Evolutionary conservation across 2,113 vertebrate genomes (phyloP).

Genomic region (Sterna hirundo): DNA sequence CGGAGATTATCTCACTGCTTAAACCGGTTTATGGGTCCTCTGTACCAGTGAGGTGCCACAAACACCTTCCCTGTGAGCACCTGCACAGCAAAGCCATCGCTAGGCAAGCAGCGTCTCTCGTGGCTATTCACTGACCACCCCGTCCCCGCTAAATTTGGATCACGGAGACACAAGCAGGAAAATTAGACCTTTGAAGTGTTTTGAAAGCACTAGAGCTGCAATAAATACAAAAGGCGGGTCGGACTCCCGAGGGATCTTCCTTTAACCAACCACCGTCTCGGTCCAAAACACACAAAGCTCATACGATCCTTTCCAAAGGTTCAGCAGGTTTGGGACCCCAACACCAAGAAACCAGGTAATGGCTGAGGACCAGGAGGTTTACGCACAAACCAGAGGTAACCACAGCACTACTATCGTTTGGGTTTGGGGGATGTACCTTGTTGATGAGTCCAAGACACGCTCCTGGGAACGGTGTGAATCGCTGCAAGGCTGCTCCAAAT

Average conservation of each 20-base stretch:
- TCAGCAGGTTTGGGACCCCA: background rate
- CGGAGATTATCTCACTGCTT: background rate
- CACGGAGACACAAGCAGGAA: background rate
- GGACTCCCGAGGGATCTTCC: background rate
- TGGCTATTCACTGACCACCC: background rate
- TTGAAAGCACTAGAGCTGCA: background rate
- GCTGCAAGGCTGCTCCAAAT: background rate
- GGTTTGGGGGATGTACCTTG: fast-evolving
- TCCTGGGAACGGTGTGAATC: background rate
- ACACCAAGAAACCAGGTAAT: background rate
- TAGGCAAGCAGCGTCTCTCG: background rate
- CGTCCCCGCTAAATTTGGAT: background rate
- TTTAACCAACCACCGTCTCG: background rate
- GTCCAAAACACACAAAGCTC: background rate
- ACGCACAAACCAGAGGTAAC: background rate
- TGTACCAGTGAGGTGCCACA: background rate
- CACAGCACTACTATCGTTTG: too few species aligned
- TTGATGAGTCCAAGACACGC: fast-evolving
- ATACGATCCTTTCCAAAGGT: background rate
- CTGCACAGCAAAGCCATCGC: background rate
- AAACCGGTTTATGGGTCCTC: background rate
- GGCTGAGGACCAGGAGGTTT: background rate
- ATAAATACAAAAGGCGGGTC: background rate
- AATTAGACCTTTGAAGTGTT: background rate
- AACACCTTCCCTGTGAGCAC: background rate